A percentile compares a stretch with the other conserved stretches of the same genome.
phyloP scores from a whole-genome alignment of 1,140 invertebrate species.

The honey bee (Apis mellifera) region Amel_HAv3.1 CM009941.2:9752501-9753000 shows the following conservation, averaged over 20 bases:
- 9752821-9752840: constrained; percentile 10
- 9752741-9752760: constrained; percentile 1
- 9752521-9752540: neutral
- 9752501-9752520: too few relatives aligned
- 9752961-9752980: neutral
- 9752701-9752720: neutral
- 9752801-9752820: neutral
- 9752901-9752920: neutral
- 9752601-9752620: neutral
- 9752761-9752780: neutral
- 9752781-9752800: constrained; percentile 8
- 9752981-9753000: too few relatives aligned
- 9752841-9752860: neutral
- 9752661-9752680: too few relatives aligned
- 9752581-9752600: neutral
- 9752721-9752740: neutral
- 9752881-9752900: constrained; percentile 20
- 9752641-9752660: neutral
- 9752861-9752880: neutral
- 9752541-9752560: neutral
- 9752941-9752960: neutral
- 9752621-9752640: neutral
- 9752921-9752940: neutral
- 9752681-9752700: neutral
- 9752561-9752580: neutral